Evolutionary conservation across 2,888 invertebrate genomes (phyloP), one percentile per base, ranked within the genome.

Genomic region (Tetramorium bicarinatum): DNA sequence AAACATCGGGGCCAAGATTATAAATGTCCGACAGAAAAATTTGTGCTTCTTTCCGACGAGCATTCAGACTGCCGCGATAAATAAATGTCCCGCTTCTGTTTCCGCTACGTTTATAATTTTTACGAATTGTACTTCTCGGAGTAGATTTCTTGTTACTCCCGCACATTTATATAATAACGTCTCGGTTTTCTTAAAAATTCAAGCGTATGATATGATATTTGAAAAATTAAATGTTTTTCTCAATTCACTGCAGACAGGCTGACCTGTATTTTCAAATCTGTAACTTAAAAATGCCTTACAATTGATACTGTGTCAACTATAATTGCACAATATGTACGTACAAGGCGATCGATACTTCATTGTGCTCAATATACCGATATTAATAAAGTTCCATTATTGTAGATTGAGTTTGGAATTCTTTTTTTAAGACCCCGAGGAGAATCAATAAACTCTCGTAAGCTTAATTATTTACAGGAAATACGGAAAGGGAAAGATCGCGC

Each of bases 381-480:
- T 34, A 69, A 69, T 54, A 67, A 76, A 66, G 15, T 38, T 21
- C 7, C 54, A 34, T 21, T 71, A 21, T 44, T n/a, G 11, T 34
- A n/a, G 25, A 44, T 13, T 41, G 21, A 77, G 41, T 52, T 49
- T 7, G 21, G 15, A 44, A 54, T 44, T 49, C n/a, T 13, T 44
- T 76, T 49, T 79, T 67, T 38, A 49, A 9, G 11, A 0, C 13
- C 44, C 34, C 44, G 18, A 56, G 34, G 18, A 34, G 47, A 47
- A 71, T 69, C 59, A 56, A 4, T 71, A 7, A 59, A 34, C 54
- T 47, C 44, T 79, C 21, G 21, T 21, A 34, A 29, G 34, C 21
- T 71, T 56, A 11, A 59, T 79, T 71, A 79, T 79, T 79, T 44
- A 69, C 67, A 71, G 56, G 4, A 54, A 44, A 67, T 29, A 34